Evolutionary conservation across 2,113 vertebrate genomes (phyloP).

Genomic region (Talpa occidentalis): DNA sequence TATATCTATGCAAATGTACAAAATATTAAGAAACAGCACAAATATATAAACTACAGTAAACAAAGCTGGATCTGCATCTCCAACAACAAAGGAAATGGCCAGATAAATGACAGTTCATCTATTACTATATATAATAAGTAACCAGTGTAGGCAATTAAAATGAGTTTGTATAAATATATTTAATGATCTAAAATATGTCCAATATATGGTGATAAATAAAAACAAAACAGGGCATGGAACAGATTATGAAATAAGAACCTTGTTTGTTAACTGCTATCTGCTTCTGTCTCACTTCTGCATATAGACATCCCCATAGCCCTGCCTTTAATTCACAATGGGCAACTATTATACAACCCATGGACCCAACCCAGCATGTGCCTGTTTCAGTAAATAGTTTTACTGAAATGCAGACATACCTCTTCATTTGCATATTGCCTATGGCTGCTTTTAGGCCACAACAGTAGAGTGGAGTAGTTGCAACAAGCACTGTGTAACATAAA

Average conservation of each 20-base stretch:
- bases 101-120: background rate
- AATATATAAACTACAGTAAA: background rate
- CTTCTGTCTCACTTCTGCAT: background rate
- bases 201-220: conserved; percentile 29
- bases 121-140: background rate
- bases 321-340: background rate
- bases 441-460: background rate
- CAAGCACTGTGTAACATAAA: background rate
- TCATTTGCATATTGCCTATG: background rate
- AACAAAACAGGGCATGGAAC: background rate
- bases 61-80: background rate
- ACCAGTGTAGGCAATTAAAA: background rate
- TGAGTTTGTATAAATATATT: background rate
- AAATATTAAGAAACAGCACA: background rate
- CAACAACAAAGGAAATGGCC: background rate
- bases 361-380: background rate
- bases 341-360: background rate
- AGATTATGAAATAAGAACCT: background rate
- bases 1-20: background rate
- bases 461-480: background rate
- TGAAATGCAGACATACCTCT: background rate
- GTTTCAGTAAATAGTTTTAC: background rate
- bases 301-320: background rate
- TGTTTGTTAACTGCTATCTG: background rate
- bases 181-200: conserved; percentile 22